Percentiles rank a stretch among this genome's conserved stretches.
These are phyloP conservation scores for Cyprinella venusta DNA, from an alignment of 2,797 vertebrate genomes.

Conservation along the genomic window DNA sequence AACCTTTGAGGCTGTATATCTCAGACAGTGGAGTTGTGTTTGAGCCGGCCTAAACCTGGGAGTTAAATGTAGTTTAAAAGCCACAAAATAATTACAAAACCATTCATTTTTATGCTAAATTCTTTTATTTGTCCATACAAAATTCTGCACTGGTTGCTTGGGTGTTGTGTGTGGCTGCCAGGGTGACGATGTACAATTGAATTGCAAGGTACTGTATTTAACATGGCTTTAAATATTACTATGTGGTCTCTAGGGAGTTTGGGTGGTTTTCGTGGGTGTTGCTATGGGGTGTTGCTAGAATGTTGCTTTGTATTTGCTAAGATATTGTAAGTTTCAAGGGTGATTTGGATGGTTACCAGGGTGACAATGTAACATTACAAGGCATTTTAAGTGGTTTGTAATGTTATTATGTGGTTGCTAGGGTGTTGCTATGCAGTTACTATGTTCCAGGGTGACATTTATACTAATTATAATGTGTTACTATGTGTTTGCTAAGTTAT, in stretches of 20 bases:
- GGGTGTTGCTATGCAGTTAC: background rate
- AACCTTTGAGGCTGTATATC: background rate
- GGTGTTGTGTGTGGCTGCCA: background rate
- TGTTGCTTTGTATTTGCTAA: background rate
- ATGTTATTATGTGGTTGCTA: background rate
- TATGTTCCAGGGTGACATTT: too few species aligned
- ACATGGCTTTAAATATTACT: background rate
- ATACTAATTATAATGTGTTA: too few species aligned
- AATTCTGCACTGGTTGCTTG: background rate
- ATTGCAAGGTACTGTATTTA: too few species aligned
- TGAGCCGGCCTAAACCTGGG: background rate
- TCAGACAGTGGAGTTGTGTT: background rate
- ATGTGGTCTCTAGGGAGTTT: background rate
- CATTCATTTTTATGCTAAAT: background rate
- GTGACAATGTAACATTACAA: too few species aligned
- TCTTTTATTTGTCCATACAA: background rate
- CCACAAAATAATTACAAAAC: background rate
- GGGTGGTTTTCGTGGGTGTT: background rate
- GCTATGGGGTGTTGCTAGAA: too few species aligned
- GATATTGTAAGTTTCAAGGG: too few species aligned
- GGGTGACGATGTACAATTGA: too few species aligned
- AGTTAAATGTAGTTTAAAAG: background rate
- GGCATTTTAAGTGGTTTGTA: too few species aligned
- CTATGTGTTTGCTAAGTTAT: background rate
- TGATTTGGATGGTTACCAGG: too few species aligned